Base-by-base conservation (phyloP, 2,797 vertebrate genomes). In the Setipinna tenuifilis region DNA sequence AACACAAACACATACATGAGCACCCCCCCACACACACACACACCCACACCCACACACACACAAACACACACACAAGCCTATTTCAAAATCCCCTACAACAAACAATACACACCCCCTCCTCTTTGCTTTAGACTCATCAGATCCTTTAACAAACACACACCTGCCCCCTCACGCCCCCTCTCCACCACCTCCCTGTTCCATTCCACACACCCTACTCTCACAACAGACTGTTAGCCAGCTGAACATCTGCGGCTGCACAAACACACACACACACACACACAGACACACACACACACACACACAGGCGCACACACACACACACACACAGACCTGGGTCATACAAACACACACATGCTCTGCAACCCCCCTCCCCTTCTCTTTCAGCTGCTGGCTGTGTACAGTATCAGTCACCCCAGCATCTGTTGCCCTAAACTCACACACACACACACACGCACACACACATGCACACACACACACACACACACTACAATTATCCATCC, bases 301-400 rank as follows among this genome's bases (percentile, higher is more conserved):
- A 48, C 46, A 48, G 4, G 46, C 46, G 10, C 50, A 14, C 50
- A 54, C 50, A 14, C 50, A 54, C 12, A 75, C 16, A 2, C 28
- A 75, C 14, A 35, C 28, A 16, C 4, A 75, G 68, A 75, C 28
- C 16, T 17, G 14, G 68, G 68, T 75, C 68, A 75, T 35, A 75
- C 16, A 75, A 35, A 75, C 68, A 75, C 25, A 59, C 62, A 68
- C 28, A 68, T 25, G 61, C 11, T 65, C 0, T 65, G 61, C 48
- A 48, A 48, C 12, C 35, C 35, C n/a, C 41, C 3, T 35, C 7
- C 46, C 6, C 58, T 25, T 44, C 5, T 48, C 0, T 31, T 21
- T 86, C 50, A 35, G 68, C 68, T 41, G 68, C 68, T 75, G 68
- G 68, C 68, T 75, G 68, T 75, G 68, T 75, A 35, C 68, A 75